Base-by-base conservation (phyloP, 2,797 vertebrate genomes). In the Lycodopsis pacificus region DNA sequence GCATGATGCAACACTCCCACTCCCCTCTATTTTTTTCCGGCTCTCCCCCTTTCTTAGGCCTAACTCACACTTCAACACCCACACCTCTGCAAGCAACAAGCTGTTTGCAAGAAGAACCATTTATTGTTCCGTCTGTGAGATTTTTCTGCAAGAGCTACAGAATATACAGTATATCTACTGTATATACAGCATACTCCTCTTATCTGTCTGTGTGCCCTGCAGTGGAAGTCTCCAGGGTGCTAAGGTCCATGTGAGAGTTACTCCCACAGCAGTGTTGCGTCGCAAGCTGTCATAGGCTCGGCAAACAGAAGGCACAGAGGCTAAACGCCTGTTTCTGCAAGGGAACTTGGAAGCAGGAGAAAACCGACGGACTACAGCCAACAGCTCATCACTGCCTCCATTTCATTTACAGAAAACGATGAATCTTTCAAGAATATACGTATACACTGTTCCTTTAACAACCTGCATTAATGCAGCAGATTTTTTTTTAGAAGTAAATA, bases 311-410 rank as follows among this genome's bases (percentile, higher is more conserved):
- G 88, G 57, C 73, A 72, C 76, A 82, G 80, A 89, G 85, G 89
- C 88, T 90, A 89, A 92, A 91, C 49, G 76, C 62, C 79, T 86
- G 79, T 88, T 88, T 63, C 82, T 83, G 82, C 83, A 80, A 65
- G 80, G 73, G 83, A 85, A 74, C 72, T 42, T 69, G 80, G 73
- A 84, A 49, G 78, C 58, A 63, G 61, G 73, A 82, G 77, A 86
- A 61, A 80, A 86, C 82, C 32, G 46, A 68, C 54, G 38, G 65
- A 82, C 15, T 0, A 32, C 40, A 73, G 69, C 54, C 76, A 89
- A 87, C 36, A 0, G 57, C 57, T 77, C 68, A 78, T 74, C 64
- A 49, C 11, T 77, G 65, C 74, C 42, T 77, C n/a, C 42, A 59
- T 22, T 80, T 49, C 67, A 69, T 36, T 65, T 58, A 2, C 0